Conservation (phyloP, 2,113 vertebrate species). For the Scomber colias region DNA sequence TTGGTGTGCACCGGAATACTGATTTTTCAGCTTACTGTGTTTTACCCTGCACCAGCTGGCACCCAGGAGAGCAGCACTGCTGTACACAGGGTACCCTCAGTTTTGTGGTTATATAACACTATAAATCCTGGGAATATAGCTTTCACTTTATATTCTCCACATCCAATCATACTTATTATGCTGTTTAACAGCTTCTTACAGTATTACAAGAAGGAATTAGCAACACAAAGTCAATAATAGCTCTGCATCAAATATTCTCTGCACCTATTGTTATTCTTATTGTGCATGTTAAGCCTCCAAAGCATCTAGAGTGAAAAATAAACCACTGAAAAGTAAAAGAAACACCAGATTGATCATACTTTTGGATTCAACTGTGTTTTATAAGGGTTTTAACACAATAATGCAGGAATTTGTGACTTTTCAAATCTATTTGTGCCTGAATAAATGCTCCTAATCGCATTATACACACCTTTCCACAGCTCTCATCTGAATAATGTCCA, state of each 20-base stretch:
- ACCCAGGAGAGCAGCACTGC: no score
- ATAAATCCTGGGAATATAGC: conserved; percentile 6
- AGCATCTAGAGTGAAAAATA: not conserved
- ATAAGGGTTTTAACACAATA: not conserved
- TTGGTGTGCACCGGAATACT: no score
- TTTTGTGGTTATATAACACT: not conserved
- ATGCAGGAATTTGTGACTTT: not conserved
- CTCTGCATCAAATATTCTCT: not conserved
- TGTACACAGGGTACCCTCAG: no score
- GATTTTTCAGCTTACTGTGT: no score
- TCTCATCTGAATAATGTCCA: conserved; percentile 10
- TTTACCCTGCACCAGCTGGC: no score
- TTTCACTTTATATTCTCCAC: not conserved
- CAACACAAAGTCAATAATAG: not conserved
- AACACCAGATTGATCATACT: not conserved
- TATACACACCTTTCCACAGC: conserved; percentile 51
- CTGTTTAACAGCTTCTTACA: conserved; percentile 1
- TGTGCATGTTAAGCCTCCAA: not conserved
- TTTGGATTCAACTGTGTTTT: not conserved
- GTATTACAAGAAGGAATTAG: not conserved
- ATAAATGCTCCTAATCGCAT: not conserved
- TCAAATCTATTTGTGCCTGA: not conserved
- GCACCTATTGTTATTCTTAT: not conserved
- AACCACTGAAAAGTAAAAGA: not conserved
- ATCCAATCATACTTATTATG: not conserved